phyloP scores from a whole-genome alignment of 2,113 vertebrate genomes.

The Phyllostomus discolor region DNA sequence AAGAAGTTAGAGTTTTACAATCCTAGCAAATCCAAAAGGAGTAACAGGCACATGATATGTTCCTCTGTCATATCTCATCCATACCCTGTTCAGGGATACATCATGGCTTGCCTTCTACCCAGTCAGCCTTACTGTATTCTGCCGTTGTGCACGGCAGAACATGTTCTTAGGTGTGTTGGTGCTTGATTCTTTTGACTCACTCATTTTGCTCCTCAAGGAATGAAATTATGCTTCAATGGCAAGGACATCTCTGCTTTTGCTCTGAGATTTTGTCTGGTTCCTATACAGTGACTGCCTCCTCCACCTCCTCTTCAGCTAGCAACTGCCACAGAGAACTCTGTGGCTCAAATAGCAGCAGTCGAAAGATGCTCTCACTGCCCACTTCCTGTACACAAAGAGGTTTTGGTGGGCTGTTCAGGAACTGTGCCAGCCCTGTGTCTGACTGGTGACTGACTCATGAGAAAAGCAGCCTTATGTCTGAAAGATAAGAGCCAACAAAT shows the following conservation, averaged over 20 bases:
- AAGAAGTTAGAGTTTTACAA: constrained; percentile 31
- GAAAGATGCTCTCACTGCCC: constrained; percentile 68
- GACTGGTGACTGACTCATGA: constrained; percentile 78
- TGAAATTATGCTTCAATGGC: constrained; percentile 50
- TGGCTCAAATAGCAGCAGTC: constrained; percentile 54
- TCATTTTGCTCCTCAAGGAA: background rate
- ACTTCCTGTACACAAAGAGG: constrained; percentile 74
- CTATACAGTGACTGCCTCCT: background rate
- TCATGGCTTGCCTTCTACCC: background rate
- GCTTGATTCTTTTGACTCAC: constrained; percentile 41
- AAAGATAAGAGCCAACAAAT: constrained; percentile 65
- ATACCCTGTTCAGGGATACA: background rate
- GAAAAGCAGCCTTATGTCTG: constrained; percentile 73
- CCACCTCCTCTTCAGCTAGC: constrained; percentile 2
- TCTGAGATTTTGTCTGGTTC: constrained; percentile 24
- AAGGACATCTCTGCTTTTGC: constrained; percentile 36
- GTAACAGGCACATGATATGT: background rate
- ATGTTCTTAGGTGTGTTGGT: constrained; percentile 8
- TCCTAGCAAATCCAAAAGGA: background rate
- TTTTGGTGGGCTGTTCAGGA: constrained; percentile 64
- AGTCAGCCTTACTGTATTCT: background rate
- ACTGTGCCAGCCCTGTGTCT: constrained; percentile 74
- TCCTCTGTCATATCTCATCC: background rate
- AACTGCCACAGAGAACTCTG: constrained; percentile 22
- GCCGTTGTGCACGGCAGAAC: background rate